Percentiles rank a stretch among this genome's conserved stretches.
These are phyloP conservation scores for Caenorhabditis panamensis DNA, from an alignment of 2,888 invertebrate species.

Conservation along the genomic window DNA sequence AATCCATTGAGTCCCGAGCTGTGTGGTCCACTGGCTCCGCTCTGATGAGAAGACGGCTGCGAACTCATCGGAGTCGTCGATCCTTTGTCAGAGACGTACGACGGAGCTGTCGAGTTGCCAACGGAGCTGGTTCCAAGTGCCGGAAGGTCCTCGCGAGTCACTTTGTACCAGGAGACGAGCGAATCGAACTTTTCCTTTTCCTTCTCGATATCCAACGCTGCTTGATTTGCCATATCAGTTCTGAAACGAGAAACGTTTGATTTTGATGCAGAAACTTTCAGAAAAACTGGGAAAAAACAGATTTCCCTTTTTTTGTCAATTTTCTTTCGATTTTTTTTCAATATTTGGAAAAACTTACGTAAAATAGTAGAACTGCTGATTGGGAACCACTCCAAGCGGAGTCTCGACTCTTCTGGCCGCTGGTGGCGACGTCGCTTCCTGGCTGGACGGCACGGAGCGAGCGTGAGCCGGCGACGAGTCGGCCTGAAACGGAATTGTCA, in stretches of 20 bases:
- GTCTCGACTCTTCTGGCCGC: slow-evolving; percentile 35
- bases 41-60: slow-evolving; percentile 58
- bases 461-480: slow-evolving; percentile 38
- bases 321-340: too few species aligned
- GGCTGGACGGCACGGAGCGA: slow-evolving; percentile 49
- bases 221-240: slow-evolving; percentile 63
- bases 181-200: slow-evolving; percentile 57
- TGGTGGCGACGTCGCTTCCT: slow-evolving; percentile 51
- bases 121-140: slow-evolving; percentile 39
- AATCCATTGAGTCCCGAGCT: slow-evolving; percentile 49
- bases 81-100: slow-evolving; percentile 36
- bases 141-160: slow-evolving; percentile 24
- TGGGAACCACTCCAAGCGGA: slow-evolving; percentile 13
- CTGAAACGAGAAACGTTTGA: slow-evolving; percentile 28
- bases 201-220: slow-evolving; percentile 54
- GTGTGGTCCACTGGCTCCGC: slow-evolving; percentile 33
- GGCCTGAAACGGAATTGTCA: slow-evolving; percentile 17
- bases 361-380: slow-evolving; percentile 22
- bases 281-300: slow-evolving; percentile 28
- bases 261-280: slow-evolving; percentile 6
- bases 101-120: slow-evolving; percentile 39
- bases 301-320: too few species aligned
- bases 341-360: slow-evolving; percentile 26
- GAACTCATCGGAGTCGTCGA: slow-evolving; percentile 50
- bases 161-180: slow-evolving; percentile 42